Conservation (phyloP, 64 coral and sea anemone species). For the Astreopora myriophthalma region DNA sequence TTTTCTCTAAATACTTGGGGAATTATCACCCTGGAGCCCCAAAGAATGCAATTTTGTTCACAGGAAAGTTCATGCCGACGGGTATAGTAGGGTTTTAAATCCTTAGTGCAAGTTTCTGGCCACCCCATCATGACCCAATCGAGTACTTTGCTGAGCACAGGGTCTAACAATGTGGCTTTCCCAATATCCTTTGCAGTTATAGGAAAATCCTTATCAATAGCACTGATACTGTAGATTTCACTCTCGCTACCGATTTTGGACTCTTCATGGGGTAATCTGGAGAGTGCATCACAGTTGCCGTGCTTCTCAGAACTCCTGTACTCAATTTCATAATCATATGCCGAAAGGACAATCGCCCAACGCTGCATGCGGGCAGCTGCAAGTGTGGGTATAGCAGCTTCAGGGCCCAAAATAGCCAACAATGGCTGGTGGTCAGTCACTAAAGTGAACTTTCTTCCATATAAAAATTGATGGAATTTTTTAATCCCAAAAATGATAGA, state of each 20-base stretch:
- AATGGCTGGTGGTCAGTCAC: slow-evolving; percentile 60
- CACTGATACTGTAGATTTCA: slow-evolving; percentile 34
- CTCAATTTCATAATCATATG: slow-evolving; percentile 69
- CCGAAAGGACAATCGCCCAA: slow-evolving; percentile 34
- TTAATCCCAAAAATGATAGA: slow-evolving; percentile 66
- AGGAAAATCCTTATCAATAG: slow-evolving; percentile 55
- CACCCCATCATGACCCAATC: slow-evolving; percentile 38
- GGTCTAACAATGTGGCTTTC: not conserved
- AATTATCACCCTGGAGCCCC: slow-evolving; percentile 30
- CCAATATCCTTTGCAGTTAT: slow-evolving; percentile 35
- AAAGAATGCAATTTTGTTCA: slow-evolving; percentile 53
- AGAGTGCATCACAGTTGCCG: slow-evolving; percentile 74
- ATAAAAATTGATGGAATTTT: slow-evolving; percentile 70
- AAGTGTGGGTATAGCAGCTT: too few species aligned
- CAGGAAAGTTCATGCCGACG: slow-evolving; percentile 35
- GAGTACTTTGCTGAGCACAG: slow-evolving; percentile 34
- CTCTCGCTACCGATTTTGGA: slow-evolving; percentile 40
- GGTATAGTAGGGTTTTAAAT: too few species aligned
- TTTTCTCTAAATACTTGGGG: not conserved
- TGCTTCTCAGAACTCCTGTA: slow-evolving; percentile 40
- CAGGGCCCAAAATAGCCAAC: too few species aligned
- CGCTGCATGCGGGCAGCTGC: too few species aligned
- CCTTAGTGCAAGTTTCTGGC: too few species aligned
- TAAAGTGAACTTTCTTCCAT: slow-evolving; percentile 62
- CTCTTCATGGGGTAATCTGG: slow-evolving; percentile 21